Evolutionary conservation across 2,888 invertebrate species (phyloP), one percentile per base, ranked within the genome.

Genomic region (Morinoia aosen): DNA sequence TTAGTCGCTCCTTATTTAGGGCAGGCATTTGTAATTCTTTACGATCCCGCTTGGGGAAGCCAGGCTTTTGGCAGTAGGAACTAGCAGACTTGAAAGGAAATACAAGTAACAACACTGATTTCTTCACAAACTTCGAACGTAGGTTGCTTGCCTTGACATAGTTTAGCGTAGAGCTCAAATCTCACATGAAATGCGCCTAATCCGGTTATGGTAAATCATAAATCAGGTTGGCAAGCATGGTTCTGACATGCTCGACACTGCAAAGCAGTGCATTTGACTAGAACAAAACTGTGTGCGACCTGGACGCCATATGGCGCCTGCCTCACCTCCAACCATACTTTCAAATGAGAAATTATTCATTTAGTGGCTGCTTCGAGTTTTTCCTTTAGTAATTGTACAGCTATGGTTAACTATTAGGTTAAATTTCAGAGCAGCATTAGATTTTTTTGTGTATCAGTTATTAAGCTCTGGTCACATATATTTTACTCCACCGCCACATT

Each of bases 181-280:
- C 93, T 93, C 93, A 93, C 93, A 93, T 93, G 93, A 93, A 93
- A 93, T 93, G 93, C 57, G 93, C 93, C 93, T 93, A 93, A 93
- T 93, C 93, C 93, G 93, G 93, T 93, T 93, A 93, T 57, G 93
- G 93, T 93, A 93, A 93, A 93, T 93, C 93, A 93, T 93, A 93
- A 93, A 93, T 93, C 93, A 93, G 48, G 93, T 93, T 48, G 93
- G 93, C 93, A 93, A 93, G 93, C 93, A 93, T 93, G 57, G 93
- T 33, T 93, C 93, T 93, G 93, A 93, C 93, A 93, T 48, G 93
- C 93, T 93, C 57, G 93, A 93, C 93, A 93, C 93, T 56, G 93
- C 57, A 93, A 57, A 93, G 93, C 93, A 93, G 93, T 93, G 93
- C 93, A 93, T 48, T 93, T 93, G 93, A 93, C 93, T 57, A 57